These are phyloP conservation scores for Sthenelais limicola DNA, from an alignment of 2,888 invertebrate genomes.

Conservation along the genomic window DNA sequence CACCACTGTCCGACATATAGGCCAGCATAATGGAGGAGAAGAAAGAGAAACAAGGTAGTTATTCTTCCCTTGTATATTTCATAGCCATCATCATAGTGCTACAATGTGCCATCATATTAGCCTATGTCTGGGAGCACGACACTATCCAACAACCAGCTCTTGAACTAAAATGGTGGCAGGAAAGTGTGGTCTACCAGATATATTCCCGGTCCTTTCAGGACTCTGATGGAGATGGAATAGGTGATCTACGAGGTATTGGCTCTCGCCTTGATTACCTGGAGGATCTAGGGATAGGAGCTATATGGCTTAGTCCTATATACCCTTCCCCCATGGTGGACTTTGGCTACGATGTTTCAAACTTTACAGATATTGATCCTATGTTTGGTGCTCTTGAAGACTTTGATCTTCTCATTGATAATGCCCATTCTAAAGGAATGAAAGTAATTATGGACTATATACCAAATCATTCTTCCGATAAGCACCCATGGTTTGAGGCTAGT, in stretches of 20 bases:
- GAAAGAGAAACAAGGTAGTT: too few relatives aligned
- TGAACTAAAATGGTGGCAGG: slow-evolving; percentile 91
- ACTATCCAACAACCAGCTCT: too few relatives aligned
- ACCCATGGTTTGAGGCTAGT: slow-evolving; percentile 82
- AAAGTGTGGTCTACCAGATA: slow-evolving; percentile 84
- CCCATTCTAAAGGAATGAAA: slow-evolving; percentile 78
- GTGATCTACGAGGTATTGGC: slow-evolving; percentile 83
- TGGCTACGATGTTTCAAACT: slow-evolving; percentile 89
- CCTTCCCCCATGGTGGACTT: slow-evolving; percentile 88
- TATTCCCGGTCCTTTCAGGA: slow-evolving; percentile 81
- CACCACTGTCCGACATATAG: too few relatives aligned
- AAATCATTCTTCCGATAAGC: slow-evolving; percentile 75
- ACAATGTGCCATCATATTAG: too few relatives aligned
- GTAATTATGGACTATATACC: slow-evolving; percentile 85
- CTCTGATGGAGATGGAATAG: slow-evolving; percentile 81
- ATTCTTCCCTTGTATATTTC: too few relatives aligned
- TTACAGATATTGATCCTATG: slow-evolving; percentile 80
- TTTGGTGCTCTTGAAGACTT: slow-evolving; percentile 86
- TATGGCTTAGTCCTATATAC: slow-evolving; percentile 90
- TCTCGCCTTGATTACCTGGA: slow-evolving; percentile 76
- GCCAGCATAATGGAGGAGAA: too few relatives aligned
- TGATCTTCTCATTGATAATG: slow-evolving; percentile 48
- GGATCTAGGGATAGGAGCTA: slow-evolving; percentile 81
- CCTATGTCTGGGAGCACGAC: too few relatives aligned
- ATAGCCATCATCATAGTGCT: too few relatives aligned